Percentiles rank a stretch among this genome's conserved stretches.
These are phyloP conservation scores for Heliothis subflexa DNA, from an alignment of 1,140 invertebrate species.

Conservation along the genomic window DNA sequence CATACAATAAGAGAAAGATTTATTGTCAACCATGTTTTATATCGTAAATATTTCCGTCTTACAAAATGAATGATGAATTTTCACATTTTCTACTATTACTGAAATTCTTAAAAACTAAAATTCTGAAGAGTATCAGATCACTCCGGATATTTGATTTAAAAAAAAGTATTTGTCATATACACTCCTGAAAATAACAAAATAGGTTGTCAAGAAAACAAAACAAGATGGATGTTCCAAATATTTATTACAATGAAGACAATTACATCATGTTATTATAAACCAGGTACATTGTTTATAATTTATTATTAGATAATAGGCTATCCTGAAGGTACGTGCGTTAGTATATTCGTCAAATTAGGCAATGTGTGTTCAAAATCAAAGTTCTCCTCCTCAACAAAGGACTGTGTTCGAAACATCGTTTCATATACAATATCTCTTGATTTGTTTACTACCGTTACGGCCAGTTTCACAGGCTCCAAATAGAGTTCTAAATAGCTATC, in stretches of 20 bases:
- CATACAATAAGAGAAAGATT: constrained; percentile 20
- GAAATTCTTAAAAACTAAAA: too few relatives aligned
- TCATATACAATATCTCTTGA: too few relatives aligned
- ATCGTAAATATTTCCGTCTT: constrained; percentile 5
- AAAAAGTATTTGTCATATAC: not conserved
- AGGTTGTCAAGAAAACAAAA: constrained; percentile 46
- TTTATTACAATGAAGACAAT: constrained; percentile 84
- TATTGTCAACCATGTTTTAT: constrained; percentile 31
- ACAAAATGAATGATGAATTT: not conserved
- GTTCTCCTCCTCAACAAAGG: not conserved
- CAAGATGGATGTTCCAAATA: constrained; percentile 78
- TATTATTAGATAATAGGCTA: constrained; percentile 59
- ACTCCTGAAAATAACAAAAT: not conserved
- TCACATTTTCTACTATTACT: not conserved
- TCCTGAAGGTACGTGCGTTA: constrained; percentile 61
- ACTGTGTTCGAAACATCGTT: not conserved
- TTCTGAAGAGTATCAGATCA: constrained; percentile 7
- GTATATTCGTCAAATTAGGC: constrained; percentile 54
- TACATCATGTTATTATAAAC: constrained; percentile 83
- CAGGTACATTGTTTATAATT: constrained; percentile 83
- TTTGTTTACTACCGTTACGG: too few relatives aligned
- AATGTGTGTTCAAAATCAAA: constrained; percentile 47
- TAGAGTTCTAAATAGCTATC: too few relatives aligned
- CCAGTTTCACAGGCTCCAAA: too few relatives aligned
- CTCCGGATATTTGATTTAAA: constrained; percentile 2